Conservation (phyloP, 1,140 invertebrate genomes). For the Metopolophium dirhodum region DNA sequence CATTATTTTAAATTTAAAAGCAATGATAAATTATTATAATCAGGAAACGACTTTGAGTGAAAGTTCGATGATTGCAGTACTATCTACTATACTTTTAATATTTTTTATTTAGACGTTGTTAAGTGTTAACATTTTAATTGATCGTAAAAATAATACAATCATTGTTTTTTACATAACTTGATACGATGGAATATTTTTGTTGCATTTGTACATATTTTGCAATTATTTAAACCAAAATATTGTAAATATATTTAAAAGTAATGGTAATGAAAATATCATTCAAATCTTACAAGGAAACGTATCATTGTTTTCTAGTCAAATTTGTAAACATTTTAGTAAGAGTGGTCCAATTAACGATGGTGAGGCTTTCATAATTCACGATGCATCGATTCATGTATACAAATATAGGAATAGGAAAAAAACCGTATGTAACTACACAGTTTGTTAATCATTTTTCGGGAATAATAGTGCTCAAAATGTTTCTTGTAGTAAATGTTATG, state of each 20-base stretch:
- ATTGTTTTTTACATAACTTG: background rate
- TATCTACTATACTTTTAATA: too few species aligned
- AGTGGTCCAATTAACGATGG: background rate
- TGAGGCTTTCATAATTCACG: background rate
- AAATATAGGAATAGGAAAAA: background rate
- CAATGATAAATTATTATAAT: too few species aligned
- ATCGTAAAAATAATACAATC: too few species aligned
- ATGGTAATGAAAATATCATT: background rate
- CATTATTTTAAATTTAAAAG: too few species aligned
- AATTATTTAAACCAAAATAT: constrained; percentile 1
- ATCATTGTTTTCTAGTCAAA: background rate
- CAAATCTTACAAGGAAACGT: too few species aligned
- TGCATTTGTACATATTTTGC: background rate
- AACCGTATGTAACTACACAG: too few species aligned
- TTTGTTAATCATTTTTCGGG: background rate
- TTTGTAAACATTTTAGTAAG: background rate
- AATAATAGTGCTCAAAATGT: background rate
- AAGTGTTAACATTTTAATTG: too few species aligned
- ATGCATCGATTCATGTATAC: background rate
- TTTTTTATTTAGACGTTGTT: too few species aligned
- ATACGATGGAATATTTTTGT: background rate
- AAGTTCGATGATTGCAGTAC: too few species aligned
- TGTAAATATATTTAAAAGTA: background rate
- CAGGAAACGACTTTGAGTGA: too few species aligned
- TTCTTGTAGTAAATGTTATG: background rate